Conservation (phyloP, 2,888 invertebrate species). For the Alviniconcha strummeri region DNA sequence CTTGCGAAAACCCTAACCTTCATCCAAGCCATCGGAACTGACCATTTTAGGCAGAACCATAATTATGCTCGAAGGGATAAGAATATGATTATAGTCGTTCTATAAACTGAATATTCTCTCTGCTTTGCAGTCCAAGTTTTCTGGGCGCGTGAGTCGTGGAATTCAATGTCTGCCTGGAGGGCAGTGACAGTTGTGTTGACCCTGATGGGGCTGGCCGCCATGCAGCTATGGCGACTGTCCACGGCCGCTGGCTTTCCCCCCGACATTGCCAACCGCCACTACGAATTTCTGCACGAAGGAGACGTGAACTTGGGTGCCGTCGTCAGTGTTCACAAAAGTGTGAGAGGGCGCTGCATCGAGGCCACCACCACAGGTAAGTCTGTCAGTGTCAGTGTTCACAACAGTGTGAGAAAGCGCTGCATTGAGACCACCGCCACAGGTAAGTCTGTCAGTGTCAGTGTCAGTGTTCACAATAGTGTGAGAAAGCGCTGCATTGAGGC, state of each 20-base stretch:
- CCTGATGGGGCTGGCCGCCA: not conserved
- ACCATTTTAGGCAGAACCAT: no score
- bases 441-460: no score
- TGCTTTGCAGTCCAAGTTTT: not conserved
- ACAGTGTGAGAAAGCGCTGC: no score
- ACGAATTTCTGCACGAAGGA: slow-evolving; percentile 30
- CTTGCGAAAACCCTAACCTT: no score
- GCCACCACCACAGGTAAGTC: not conserved
- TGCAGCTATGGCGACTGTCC: not conserved
- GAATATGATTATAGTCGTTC: not conserved
- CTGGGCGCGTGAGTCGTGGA: no score
- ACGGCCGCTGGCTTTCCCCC: slow-evolving; percentile 39
- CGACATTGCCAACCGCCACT: slow-evolving; percentile 43
- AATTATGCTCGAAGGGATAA: not conserved
- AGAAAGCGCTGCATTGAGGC: no score
- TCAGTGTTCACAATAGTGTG: no score
- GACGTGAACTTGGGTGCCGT: slow-evolving; percentile 56
- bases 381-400: no score
- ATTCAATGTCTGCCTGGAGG: not conserved
- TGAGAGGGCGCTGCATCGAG: slow-evolving; percentile 40
- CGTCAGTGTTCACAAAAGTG: slow-evolving; percentile 50
- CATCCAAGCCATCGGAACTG: no score
- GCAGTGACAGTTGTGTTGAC: no score
- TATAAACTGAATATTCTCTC: not conserved
- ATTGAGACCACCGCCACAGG: no score